Conservation (phyloP, 92 coral and sea anemone species). For the Desmophyllum pertusum region DNA sequence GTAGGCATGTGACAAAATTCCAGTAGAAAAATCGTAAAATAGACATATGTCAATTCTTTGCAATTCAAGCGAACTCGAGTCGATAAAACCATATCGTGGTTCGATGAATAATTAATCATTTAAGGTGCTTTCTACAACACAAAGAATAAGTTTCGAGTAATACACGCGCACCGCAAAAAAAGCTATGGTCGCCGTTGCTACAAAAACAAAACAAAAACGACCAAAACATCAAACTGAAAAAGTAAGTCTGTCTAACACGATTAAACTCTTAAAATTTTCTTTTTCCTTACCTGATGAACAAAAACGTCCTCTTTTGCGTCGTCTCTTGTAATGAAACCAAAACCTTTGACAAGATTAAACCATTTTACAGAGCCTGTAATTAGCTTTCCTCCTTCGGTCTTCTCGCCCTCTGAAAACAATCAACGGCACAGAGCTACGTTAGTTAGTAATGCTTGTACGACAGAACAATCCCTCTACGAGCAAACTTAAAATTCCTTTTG, state of each 20-base stretch:
- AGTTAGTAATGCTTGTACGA: not conserved
- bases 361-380: slow-evolving; percentile 90
- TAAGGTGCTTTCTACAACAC: not conserved
- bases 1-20: not conserved
- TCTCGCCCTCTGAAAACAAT: slow-evolving; percentile 18
- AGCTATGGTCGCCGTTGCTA: not conserved
- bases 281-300: slow-evolving; percentile 87
- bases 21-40: not conserved
- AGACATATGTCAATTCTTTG: not conserved
- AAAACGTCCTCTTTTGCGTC: slow-evolving; percentile 86
- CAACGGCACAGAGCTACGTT: not conserved
- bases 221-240: not conserved
- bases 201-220: not conserved
- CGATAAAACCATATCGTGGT: not conserved
- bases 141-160: not conserved
- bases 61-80: not conserved
- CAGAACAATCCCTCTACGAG: not conserved
- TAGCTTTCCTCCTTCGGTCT: slow-evolving; percentile 4
- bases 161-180: not conserved
- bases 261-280: not conserved
- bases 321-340: slow-evolving; percentile 87
- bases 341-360: slow-evolving; percentile 94
- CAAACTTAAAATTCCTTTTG: not conserved
- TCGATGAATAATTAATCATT: slow-evolving; percentile 23
- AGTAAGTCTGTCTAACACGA: not conserved